Percentiles rank a stretch among this genome's conserved stretches.
phyloP scores from a whole-genome alignment of 2,888 invertebrate species.

The Drosophila antonietae region DNA sequence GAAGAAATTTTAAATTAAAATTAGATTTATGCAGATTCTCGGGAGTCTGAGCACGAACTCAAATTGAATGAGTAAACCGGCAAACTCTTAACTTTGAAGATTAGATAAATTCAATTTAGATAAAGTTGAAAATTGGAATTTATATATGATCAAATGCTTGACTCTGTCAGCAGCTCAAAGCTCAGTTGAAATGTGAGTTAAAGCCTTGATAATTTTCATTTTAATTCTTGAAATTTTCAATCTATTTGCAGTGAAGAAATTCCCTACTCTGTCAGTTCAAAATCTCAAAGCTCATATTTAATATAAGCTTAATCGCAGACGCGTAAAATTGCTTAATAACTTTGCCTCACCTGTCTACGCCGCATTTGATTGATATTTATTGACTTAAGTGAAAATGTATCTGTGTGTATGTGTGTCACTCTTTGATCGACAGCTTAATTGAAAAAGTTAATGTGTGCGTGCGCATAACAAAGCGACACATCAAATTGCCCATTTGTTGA shows the following conservation, averaged over 20 bases:
- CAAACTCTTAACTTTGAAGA: neutral
- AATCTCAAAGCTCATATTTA: no score
- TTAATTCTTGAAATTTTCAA: neutral
- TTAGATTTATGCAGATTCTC: slow-evolving; percentile 52
- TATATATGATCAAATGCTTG: neutral
- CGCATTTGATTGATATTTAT: slow-evolving; percentile 75
- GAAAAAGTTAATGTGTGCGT: slow-evolving; percentile 73
- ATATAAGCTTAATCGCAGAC: neutral
- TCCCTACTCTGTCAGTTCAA: no score
- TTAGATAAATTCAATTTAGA: neutral
- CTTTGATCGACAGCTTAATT: slow-evolving; percentile 75
- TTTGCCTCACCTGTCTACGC: slow-evolving; percentile 19
- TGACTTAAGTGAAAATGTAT: slow-evolving; percentile 60
- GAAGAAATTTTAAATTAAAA: slow-evolving; percentile 44
- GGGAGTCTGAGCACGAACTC: neutral
- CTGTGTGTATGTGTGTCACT: slow-evolving; percentile 17
- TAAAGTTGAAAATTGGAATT: neutral
- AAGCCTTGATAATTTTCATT: neutral
- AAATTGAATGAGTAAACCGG: neutral
- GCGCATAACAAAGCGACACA: slow-evolving; percentile 31
- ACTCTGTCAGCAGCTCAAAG: neutral
- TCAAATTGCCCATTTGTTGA: slow-evolving; percentile 51
- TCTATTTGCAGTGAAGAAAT: no score
- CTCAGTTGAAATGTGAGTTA: neutral
- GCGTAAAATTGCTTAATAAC: neutral